These are phyloP conservation scores for Coccyzus lansbergi DNA, from an alignment of 2,797 vertebrate genomes.

Conservation along the genomic window DNA sequence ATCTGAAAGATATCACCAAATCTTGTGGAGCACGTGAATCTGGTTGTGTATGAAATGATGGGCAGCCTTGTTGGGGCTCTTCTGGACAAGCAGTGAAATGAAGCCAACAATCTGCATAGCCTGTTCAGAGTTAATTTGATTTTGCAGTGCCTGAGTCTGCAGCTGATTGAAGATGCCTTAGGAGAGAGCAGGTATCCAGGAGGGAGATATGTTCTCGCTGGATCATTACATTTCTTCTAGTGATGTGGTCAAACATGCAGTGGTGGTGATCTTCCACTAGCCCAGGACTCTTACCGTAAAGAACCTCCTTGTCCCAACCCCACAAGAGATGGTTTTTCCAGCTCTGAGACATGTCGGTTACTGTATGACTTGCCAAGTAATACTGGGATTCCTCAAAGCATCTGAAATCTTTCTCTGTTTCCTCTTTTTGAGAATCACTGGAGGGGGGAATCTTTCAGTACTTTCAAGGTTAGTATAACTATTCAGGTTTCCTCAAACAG, in stretches of 20 bases:
- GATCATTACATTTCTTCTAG: neutral
- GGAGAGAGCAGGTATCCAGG: neutral
- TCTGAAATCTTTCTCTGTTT: slow-evolving; percentile 42
- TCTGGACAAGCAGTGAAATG: neutral
- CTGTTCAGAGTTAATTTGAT: neutral
- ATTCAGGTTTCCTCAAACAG: neutral
- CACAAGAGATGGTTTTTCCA: neutral
- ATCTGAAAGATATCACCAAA: neutral
- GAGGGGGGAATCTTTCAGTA: neutral
- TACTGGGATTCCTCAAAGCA: neutral
- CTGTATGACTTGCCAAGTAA: slow-evolving; percentile 19
- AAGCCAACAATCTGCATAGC: neutral
- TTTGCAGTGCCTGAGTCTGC: neutral
- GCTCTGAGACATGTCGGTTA: neutral
- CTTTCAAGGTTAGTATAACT: neutral
- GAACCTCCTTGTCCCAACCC: neutral
- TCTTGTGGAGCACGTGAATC: neutral
- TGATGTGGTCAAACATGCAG: neutral
- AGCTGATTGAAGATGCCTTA: neutral
- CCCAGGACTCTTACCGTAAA: neutral
- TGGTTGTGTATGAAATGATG: neutral
- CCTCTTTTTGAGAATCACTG: slow-evolving; percentile 21
- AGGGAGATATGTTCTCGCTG: neutral
- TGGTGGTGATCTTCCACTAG: neutral
- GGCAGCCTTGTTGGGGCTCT: neutral